Conservation (phyloP, 2,797 vertebrate species). For the Pristis pectinata region DNA sequence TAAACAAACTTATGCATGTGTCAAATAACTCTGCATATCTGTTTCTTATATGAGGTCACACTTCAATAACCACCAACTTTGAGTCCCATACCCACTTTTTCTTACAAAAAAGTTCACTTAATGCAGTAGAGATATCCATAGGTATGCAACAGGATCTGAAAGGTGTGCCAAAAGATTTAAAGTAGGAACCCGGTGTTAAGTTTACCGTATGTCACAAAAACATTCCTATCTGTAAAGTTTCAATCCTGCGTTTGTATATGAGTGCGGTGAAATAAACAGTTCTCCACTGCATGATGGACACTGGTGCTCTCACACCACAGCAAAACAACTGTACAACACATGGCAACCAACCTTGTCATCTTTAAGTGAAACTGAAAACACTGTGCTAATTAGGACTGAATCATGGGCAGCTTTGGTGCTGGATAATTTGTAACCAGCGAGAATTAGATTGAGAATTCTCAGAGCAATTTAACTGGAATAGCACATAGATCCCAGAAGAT, state of each 20-base stretch:
- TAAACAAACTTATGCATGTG: background rate
- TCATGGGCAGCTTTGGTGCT: background rate
- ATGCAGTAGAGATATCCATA: background rate
- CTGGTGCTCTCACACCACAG: background rate
- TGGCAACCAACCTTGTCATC: background rate
- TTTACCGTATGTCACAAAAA: background rate
- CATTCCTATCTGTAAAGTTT: background rate
- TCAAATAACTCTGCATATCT: background rate
- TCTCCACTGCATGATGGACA: background rate
- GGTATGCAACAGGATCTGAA: background rate
- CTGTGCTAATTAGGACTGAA: background rate
- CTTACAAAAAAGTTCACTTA: background rate
- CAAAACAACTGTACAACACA: background rate
- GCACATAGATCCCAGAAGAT: background rate
- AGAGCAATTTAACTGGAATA: background rate
- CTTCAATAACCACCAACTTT: background rate
- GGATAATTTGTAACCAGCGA: background rate
- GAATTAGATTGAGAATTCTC: background rate
- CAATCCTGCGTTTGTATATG: background rate
- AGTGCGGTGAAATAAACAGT: background rate
- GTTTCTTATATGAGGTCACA: background rate
- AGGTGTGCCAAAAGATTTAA: background rate
- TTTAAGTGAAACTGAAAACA: background rate
- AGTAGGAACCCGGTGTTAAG: background rate
- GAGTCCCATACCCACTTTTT: background rate